Conservation (phyloP, 2,797 vertebrate species). For the Pseudomugil tenellus region DNA sequence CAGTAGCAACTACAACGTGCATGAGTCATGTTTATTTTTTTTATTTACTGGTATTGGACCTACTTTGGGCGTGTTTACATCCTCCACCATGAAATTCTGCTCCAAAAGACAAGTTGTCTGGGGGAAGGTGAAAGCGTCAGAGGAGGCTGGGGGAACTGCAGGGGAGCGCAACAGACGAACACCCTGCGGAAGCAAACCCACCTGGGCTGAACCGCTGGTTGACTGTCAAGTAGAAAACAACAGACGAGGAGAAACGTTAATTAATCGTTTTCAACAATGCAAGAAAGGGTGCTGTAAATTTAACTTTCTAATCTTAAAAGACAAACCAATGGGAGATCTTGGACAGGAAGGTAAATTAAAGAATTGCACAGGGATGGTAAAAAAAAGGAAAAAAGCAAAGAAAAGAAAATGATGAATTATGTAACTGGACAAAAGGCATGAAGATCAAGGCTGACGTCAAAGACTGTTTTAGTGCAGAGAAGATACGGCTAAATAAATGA, state of each 20-base stretch:
- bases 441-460: conserved; percentile 58
- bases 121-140: conserved; percentile 90
- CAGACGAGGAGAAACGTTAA: conserved; percentile 10
- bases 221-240: conserved; percentile 76
- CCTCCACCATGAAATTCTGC: conserved; percentile 91
- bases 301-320: conserved; percentile 28
- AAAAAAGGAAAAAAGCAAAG: conserved; percentile 23
- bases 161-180: conserved; percentile 88
- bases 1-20: conserved; percentile 25
- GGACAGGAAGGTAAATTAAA: conserved; percentile 42
- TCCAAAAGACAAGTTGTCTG: conserved; percentile 84
- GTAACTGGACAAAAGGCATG: conserved; percentile 26
- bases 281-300: conserved; percentile 28
- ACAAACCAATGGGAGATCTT: conserved; percentile 14
- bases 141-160: conserved; percentile 84
- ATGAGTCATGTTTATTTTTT: background rate
- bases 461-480: conserved; percentile 30
- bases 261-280: background rate
- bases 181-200: conserved; percentile 85
- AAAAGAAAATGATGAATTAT: conserved; percentile 61
- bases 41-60: conserved; percentile 50
- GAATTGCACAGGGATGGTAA: conserved; percentile 21
- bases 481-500: conserved; percentile 48
- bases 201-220: conserved; percentile 84
- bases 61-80: conserved; percentile 95